Conservation (phyloP, 2,113 vertebrate genomes). For the Proteles cristata region DNA sequence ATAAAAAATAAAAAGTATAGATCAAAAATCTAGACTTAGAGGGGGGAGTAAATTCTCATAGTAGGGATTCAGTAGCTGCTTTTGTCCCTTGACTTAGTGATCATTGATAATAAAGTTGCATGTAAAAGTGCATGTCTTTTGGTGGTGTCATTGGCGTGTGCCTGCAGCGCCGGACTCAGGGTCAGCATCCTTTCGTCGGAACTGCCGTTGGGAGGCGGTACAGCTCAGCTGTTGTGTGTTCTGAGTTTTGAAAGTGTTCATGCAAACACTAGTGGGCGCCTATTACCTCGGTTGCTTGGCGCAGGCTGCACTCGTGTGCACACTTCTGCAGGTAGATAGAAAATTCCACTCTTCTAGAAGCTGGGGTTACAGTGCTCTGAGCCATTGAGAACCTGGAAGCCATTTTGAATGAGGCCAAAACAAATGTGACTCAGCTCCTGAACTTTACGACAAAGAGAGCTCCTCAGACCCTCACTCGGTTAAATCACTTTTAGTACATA, state of each 20-base stretch:
- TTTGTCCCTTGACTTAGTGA: slow-evolving; percentile 42
- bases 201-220: not conserved
- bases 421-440: not conserved
- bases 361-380: not conserved
- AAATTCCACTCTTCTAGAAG: not conserved
- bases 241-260: not conserved
- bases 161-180: not conserved
- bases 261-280: not conserved
- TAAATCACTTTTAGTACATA: not conserved
- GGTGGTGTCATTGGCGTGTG: not conserved
- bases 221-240: not conserved
- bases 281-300: not conserved
- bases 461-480: not conserved
- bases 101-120: not conserved
- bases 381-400: not conserved
- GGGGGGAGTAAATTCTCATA: not conserved
- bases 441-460: not conserved
- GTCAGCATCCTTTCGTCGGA: not conserved
- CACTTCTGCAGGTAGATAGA: not conserved
- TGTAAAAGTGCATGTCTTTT: not conserved
- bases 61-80: not conserved
- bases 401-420: not conserved
- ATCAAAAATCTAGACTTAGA: not conserved
- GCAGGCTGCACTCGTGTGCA: not conserved
- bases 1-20: no score